A percentile compares a stretch with the other conserved stretches of the same genome.
These are phyloP conservation scores for Drosophila willistoni DNA, from an alignment of 1,140 invertebrate genomes.

Conservation along the genomic window DNA sequence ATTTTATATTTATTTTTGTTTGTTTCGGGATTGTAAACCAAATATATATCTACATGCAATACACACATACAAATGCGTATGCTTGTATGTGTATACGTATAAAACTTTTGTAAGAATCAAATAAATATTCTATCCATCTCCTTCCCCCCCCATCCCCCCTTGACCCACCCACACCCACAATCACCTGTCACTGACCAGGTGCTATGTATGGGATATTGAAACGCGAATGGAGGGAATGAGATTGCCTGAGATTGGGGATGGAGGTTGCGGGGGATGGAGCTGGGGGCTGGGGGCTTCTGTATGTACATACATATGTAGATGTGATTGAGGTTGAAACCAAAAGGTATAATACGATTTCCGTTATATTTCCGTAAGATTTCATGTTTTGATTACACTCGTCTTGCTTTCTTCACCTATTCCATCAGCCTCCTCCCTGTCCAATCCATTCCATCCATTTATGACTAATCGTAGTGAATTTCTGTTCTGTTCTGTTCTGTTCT, in stretches of 20 bases:
- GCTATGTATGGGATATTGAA: neutral
- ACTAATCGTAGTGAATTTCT: conserved; percentile 55
- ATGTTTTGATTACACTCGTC: neutral
- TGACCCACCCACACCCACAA: no score
- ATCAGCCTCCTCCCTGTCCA: conserved; percentile 14
- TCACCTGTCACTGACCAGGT: conserved; percentile 20
- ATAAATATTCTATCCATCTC: neutral
- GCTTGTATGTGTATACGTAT: neutral
- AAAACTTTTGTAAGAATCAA: conserved; percentile 29
- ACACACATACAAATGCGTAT: no score
- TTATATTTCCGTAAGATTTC: conserved; percentile 21
- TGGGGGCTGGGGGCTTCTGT: neutral
- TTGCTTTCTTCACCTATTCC: neutral
- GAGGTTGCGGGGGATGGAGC: no score
- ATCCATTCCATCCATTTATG: conserved; percentile 41
- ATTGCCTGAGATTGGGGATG: no score
- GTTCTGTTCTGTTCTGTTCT: neutral
- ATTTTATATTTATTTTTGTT: conserved; percentile 46
- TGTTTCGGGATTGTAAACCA: conserved; percentile 58
- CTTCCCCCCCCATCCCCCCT: neutral
- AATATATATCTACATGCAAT: neutral
- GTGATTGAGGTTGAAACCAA: neutral
- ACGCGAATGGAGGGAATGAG: neutral
- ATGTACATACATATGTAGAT: neutral
- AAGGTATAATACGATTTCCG: conserved; percentile 42